phyloP scores from a whole-genome alignment of 2,113 vertebrate genomes.

The Isurus oxyrinchus region DNA sequence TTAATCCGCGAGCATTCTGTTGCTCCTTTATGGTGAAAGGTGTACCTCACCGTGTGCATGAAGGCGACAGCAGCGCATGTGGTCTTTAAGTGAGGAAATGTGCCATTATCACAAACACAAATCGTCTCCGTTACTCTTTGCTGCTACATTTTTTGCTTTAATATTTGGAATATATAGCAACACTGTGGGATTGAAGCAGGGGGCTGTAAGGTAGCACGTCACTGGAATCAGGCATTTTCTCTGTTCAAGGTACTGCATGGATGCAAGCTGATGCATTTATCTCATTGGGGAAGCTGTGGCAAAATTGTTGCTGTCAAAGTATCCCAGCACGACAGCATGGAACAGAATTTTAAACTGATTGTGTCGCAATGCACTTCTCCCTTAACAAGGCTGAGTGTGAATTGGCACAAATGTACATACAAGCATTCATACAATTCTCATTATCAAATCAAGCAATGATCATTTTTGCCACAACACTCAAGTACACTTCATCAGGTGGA shows the following conservation, averaged over 20 bases:
- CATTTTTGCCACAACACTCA: neutral
- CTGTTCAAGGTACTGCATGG: neutral
- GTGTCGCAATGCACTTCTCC: neutral
- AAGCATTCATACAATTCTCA: neutral
- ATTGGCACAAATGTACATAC: neutral
- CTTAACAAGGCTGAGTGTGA: neutral
- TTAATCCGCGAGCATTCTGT: neutral
- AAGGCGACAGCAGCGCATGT: neutral
- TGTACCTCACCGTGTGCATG: neutral
- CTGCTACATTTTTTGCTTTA: neutral
- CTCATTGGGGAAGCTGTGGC: neutral
- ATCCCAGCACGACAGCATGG: neutral
- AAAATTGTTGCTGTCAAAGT: neutral
- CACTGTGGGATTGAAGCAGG: neutral
- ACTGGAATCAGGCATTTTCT: neutral
- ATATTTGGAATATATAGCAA: neutral
- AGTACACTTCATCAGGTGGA: neutral
- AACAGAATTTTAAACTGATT: neutral
- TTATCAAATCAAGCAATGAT: neutral
- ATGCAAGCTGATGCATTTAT: neutral
- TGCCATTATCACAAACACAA: neutral
- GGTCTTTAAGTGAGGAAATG: neutral
- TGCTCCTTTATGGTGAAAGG: neutral
- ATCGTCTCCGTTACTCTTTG: neutral
- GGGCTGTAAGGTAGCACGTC: neutral